Base-by-base conservation (phyloP, 2,888 invertebrate species). In the Marronus borbonicus region DNA sequence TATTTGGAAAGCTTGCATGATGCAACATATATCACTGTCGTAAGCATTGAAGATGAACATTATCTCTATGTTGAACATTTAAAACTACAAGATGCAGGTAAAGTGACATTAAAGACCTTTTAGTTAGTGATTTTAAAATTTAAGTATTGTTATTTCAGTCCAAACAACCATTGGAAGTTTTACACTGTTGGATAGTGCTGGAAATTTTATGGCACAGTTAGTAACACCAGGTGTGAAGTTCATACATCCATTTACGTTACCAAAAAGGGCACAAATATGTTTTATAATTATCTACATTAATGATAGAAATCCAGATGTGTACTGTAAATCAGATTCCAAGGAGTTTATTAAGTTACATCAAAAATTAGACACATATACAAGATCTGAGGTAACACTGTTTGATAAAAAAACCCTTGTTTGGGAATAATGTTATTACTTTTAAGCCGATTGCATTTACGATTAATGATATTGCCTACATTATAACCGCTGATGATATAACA, bases 361-460 rank as follows among this genome's bases (percentile, higher is more conserved):
- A 69, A 24, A 76, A 76, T 36, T 76, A 62, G 78, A 78, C 24
- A 64, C 76, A 3, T 31, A 14, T 52, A 60, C 72, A 36, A 20
- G 64, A 20, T 36, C 24, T 28, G 77, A 58, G 55, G 55, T 58
- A 58, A 58, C 3, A 58, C 2, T 2, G 8, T 20, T 20, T 8
- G 20, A n/a, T 20, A 20, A 1, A 5, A 20, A 20, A 17, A 12
- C 14, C 24, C 69, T 58, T 2, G 31, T 10, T 55, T 77, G 36
- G 20, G 8, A 10, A 44, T 20, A 10, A 65, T 3, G 12, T 28
- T 49, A 28, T n/a, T 1, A 69, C 66, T 83, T 81, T 85, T 79
- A 66, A 86, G 86, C 83, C 83, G 28, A 79, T 83, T 28, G 76
- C 83, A 5, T 31, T 84, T 5, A 81, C 64, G 20, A 82, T 84